phyloP scores from a whole-genome alignment of 2,888 invertebrate species.

The Pseudolycoriella hygida region DNA sequence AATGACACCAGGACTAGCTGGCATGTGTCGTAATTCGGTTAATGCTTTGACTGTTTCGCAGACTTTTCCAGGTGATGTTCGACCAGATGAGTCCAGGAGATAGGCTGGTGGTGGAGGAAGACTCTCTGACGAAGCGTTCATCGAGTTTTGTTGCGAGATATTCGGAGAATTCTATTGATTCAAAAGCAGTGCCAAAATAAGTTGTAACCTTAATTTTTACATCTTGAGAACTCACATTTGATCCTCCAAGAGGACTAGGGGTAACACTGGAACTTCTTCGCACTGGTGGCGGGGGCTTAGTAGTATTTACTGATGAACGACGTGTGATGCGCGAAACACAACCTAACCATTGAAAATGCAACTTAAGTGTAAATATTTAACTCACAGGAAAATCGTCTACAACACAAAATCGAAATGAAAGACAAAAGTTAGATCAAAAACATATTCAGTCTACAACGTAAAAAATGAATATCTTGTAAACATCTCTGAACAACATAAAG shows the following conservation, averaged over 20 bases:
- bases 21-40: slow-evolving; percentile 70
- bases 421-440: background rate
- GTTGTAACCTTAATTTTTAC: no score
- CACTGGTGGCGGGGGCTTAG: slow-evolving; percentile 67
- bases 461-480: background rate
- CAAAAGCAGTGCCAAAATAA: no score
- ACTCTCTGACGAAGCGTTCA: slow-evolving; percentile 24
- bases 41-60: slow-evolving; percentile 75
- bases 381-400: background rate
- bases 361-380: background rate
- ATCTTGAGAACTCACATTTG: slow-evolving; percentile 20
- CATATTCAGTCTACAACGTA: background rate
- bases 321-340: slow-evolving; percentile 26
- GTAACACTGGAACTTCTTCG: slow-evolving; percentile 53
- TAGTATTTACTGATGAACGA: slow-evolving; percentile 28
- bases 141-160: slow-evolving; percentile 16
- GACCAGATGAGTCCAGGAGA: slow-evolving; percentile 19
- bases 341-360: slow-evolving; percentile 12
- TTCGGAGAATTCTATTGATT: background rate
- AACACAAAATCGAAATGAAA: slow-evolving; percentile 5
- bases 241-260: slow-evolving; percentile 20
- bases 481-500: background rate
- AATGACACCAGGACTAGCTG: slow-evolving; percentile 63
- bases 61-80: slow-evolving; percentile 34
- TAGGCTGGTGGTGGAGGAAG: slow-evolving; percentile 29